Evolutionary conservation across 1,140 invertebrate genomes (phyloP).

Genomic region (Triops longicaudatus): DNA sequence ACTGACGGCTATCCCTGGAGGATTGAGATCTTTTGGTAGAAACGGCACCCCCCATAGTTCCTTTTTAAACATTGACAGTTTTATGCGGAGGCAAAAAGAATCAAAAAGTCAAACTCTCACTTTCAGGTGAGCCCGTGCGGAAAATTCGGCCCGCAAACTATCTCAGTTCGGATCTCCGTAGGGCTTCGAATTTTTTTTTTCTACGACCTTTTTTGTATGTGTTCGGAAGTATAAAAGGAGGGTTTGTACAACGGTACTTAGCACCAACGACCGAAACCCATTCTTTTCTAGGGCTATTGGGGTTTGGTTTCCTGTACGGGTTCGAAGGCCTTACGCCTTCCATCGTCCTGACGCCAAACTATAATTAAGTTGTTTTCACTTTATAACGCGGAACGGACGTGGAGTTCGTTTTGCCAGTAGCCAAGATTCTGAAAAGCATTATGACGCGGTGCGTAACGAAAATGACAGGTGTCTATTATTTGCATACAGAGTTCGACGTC

Average conservation of each 20-base stretch:
- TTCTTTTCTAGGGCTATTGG: no score
- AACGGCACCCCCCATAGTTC: neutral
- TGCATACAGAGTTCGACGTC: neutral
- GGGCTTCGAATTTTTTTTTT: no score
- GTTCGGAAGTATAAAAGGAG: no score
- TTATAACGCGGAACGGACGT: neutral
- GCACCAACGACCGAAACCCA: no score
- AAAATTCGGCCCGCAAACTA: neutral
- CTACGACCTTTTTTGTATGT: no score
- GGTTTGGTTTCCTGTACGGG: no score
- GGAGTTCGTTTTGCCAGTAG: neutral
- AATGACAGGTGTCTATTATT: constrained; percentile 7
- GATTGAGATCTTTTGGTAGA: neutral
- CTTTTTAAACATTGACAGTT: neutral
- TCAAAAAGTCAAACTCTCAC: neutral
- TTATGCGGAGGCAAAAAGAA: neutral
- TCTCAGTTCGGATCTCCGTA: no score
- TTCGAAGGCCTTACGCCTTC: no score
- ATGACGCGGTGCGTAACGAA: neutral
- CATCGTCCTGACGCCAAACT: no score
- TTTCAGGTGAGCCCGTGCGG: neutral
- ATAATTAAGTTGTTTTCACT: neutral
- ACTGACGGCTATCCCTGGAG: neutral
- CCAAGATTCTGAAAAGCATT: neutral
- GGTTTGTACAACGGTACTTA: no score